Conservation (phyloP, 1,140 invertebrate species). For the Lasioglossum albipes region DNA sequence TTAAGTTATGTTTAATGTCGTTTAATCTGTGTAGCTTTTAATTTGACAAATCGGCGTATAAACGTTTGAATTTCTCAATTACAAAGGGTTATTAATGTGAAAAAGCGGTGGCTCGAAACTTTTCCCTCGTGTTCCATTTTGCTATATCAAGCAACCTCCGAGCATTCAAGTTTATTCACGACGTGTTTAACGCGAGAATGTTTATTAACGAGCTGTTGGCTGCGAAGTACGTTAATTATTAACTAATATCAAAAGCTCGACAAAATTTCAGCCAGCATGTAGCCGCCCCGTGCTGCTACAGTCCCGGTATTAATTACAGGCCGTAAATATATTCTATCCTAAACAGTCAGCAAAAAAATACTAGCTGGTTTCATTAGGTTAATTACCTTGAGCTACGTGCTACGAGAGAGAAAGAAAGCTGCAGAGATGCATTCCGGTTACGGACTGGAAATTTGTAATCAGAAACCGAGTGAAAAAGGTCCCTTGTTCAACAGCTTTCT, state of each 20-base stretch:
- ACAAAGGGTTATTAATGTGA: not conserved
- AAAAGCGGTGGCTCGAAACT: too few relatives aligned
- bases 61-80: not conserved
- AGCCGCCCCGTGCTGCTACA: not conserved
- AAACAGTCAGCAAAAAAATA: not conserved
- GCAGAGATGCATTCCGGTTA: not conserved
- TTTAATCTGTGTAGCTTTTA: too few relatives aligned
- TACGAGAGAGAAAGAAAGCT: not conserved
- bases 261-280: not conserved
- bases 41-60: too few relatives aligned
- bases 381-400: slow-evolving; percentile 28
- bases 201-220: slow-evolving; percentile 5
- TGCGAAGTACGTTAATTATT: not conserved
- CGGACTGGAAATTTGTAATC: slow-evolving; percentile 2
- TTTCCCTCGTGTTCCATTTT: not conserved
- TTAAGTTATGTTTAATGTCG: too few relatives aligned
- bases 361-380: not conserved
- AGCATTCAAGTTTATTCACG: not conserved
- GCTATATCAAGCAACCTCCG: too few relatives aligned
- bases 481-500: not conserved
- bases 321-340: slow-evolving; percentile 5
- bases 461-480: not conserved
- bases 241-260: not conserved
- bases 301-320: slow-evolving; percentile 1
- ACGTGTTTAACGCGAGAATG: slow-evolving; percentile 27